These are phyloP conservation scores for Microchirus variegatus DNA, from an alignment of 2,797 vertebrate species.

Conservation along the genomic window DNA sequence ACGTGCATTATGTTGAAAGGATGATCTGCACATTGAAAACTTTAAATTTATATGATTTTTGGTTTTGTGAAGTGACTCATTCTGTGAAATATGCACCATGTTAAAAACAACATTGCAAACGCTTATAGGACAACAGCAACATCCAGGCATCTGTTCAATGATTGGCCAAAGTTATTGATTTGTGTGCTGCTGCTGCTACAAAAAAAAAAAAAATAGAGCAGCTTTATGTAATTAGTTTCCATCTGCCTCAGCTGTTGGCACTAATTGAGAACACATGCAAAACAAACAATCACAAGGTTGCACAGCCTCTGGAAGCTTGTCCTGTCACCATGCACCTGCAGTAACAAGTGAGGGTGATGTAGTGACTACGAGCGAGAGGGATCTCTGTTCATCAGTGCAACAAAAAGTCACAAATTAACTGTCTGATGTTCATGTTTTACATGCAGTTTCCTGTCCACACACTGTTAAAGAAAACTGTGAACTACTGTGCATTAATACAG, in stretches of 20 bases:
- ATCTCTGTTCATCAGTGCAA: no score
- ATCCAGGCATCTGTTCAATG: constrained; percentile 27
- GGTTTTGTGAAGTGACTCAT: no score
- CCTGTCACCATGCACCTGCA: constrained; percentile 44
- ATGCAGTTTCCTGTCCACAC: no score
- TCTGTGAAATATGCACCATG: neutral
- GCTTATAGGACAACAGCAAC: constrained; percentile 6
- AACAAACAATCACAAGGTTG: constrained; percentile 67
- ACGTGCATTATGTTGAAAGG: constrained; percentile 2
- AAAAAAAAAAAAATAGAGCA: constrained; percentile 65
- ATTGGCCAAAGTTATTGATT: constrained; percentile 67
- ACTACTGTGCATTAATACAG: no score
- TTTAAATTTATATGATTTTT: no score
- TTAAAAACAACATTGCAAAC: neutral
- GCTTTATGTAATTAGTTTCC: constrained; percentile 81
- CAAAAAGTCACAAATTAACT: no score
- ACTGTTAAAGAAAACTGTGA: no score
- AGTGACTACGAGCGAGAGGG: neutral
- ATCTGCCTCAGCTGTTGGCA: constrained; percentile 68
- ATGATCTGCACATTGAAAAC: neutral
- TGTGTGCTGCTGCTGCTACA: constrained; percentile 24
- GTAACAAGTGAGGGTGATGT: constrained; percentile 18
- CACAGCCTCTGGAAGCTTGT: constrained; percentile 37
- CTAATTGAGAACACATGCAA: constrained; percentile 68
- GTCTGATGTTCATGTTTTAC: no score